Conservation (phyloP, 2,113 vertebrate species). For the Pseudorectes ferrugineus region DNA sequence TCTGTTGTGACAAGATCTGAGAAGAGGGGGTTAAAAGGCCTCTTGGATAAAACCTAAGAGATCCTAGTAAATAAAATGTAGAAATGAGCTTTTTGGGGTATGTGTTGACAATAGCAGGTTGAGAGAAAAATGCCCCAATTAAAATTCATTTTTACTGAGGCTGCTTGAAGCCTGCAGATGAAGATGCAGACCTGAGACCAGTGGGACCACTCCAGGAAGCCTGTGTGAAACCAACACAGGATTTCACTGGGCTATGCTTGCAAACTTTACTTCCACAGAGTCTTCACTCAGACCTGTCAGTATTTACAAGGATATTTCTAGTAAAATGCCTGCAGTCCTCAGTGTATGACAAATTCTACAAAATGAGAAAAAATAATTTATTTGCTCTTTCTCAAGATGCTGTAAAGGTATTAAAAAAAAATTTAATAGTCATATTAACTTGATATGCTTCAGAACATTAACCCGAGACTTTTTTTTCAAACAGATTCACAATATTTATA, state of each 20-base stretch:
- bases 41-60: background rate
- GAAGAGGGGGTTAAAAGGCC: background rate
- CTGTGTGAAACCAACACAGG: background rate
- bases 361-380: background rate
- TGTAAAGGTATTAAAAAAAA: background rate
- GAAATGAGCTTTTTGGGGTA: background rate
- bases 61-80: background rate
- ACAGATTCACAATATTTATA: conserved; percentile 5
- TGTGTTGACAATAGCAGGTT: background rate
- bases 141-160: background rate
- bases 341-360: background rate
- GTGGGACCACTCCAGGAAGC: background rate
- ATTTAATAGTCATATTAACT: background rate
- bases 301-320: background rate
- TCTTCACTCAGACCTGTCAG: background rate
- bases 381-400: background rate
- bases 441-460: background rate
- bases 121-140: background rate
- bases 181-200: background rate
- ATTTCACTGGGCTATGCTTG: background rate
- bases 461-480: background rate
- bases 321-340: background rate
- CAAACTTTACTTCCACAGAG: background rate
- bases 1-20: background rate
- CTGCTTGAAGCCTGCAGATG: background rate